Evolutionary conservation across 2,113 vertebrate genomes (phyloP), one percentile per base, ranked within the genome.

Genomic region (Xyrauchen texanus): DNA sequence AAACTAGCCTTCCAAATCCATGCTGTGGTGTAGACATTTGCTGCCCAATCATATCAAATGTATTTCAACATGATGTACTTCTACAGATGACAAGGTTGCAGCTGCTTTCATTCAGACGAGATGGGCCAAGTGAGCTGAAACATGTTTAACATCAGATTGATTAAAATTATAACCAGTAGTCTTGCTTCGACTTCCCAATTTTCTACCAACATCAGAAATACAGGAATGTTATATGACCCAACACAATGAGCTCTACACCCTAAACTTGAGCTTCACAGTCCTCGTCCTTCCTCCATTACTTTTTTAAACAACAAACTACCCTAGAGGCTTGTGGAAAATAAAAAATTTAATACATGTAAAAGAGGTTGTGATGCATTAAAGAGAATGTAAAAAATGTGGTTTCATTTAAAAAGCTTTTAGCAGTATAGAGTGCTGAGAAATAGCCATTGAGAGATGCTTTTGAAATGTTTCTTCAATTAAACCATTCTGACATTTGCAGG

Each of bases 161-260:
- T 1, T 1, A 34, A 34, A 34, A 34, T 34, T 34, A 34, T 3
- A 34, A 34, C 3, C 21, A 34, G 21, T 34, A 34, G 21, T 34
- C 21, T 34, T 34, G 21, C 21, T 34, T 34, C 21, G 21, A 34
- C 21, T 34, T 34, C 3, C 21, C 21, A 34, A 34, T 34, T 34
- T 34, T 57, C 1, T 57, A 0, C 4, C 51, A 69, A 71, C 8
- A 58, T 57, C 53, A 46, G n/a, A 57, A 57, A 57, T 57, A 13
- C n/a, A 1, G 3, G 21, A 34, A 34, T 34, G 21, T 34, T 34
- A 34, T 13, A n/a, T 13, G 0, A 57, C 55, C 13, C 6, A 57
- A 57, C 55, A 62, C 15, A 89, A 90, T 83, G 82, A 90, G 72
- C 63, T 79, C 63, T 82, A 80, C 61, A 66, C 68, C 10, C 60